Percentiles rank a stretch among this genome's conserved stretches.
phyloP scores from a whole-genome alignment of 2,113 vertebrate genomes.

The Sturnira hondurensis region DNA sequence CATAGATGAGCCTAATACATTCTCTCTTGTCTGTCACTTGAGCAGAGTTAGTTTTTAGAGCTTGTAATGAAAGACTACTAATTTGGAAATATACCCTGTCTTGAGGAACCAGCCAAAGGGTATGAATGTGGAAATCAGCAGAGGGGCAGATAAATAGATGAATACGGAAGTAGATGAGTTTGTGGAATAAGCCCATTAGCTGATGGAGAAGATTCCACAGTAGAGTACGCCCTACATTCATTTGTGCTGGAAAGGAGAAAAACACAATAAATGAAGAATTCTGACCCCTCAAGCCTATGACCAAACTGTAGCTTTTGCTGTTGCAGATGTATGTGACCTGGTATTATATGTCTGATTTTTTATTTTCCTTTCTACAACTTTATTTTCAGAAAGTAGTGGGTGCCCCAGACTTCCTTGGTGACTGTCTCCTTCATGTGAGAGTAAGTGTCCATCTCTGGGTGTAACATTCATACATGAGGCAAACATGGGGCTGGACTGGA shows the following conservation, averaged over 20 bases:
- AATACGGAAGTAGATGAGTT: neutral
- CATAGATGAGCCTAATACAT: neutral
- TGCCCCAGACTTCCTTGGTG: conserved; percentile 66
- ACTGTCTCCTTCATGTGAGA: conserved; percentile 71
- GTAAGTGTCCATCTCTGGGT: conserved; percentile 68
- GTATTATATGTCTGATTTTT: conserved; percentile 33
- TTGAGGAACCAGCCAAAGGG: neutral
- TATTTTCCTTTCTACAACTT: conserved; percentile 58
- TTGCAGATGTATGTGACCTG: conserved; percentile 54
- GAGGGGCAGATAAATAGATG: neutral
- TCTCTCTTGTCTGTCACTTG: neutral
- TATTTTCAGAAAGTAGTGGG: conserved; percentile 66
- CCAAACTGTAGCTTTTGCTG: conserved; percentile 15
- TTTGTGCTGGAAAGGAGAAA: conserved; percentile 49
- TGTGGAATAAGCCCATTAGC: neutral
- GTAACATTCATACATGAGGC: conserved; percentile 64
- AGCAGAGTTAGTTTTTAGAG: neutral
- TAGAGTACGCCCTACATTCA: neutral
- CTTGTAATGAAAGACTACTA: neutral
- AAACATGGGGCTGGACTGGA: conserved; percentile 30
- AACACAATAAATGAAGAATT: neutral
- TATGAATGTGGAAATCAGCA: neutral
- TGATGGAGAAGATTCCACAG: neutral
- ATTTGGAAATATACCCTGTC: neutral
- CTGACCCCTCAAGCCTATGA: conserved; percentile 61